Base-by-base conservation (phyloP, 2,797 vertebrate species). In the Bucorvus abyssinicus region DNA sequence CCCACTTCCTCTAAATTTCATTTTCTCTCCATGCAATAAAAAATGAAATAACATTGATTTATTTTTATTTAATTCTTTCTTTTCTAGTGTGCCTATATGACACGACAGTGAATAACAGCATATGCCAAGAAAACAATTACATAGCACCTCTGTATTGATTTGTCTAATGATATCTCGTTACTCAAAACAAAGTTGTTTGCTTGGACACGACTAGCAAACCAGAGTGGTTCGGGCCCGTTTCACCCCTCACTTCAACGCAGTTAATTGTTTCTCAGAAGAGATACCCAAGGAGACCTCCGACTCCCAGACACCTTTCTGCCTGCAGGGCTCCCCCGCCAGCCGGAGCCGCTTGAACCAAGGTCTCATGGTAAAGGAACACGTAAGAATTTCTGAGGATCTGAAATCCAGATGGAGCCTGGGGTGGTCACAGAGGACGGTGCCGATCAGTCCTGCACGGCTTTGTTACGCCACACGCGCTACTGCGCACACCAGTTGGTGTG, bases 1-100 rank as follows among this genome's bases (percentile, higher is more conserved):
- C 94, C 86, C 84, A 92, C 71, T 93, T 95, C 83, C 79, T 85
- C 59, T 76, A 92, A 84, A 96, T 96, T 94, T 96, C 61, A 89
- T 96, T 97, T 97, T 86, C 75, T 90, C 12, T 86, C 44, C 56
- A 74, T 80, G 74, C 52, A 94, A 95, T 90, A 86, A 95, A 92
- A 89, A 89, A 89, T 34, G 47, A 95, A 96, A 91, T 73, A 93
- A 64, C 45, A 89, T 47, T 64, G 47, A 30, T 63, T 34, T 73
- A 7, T 83, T 86, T 57, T 16, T 75, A 68, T 89, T 93, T 65
- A 69, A 91, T 87, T 80, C 10, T 7, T 78, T 64, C 65, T 22
- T 68, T 64, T 38, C 47, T 74, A 26, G 18, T 42, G 30, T 65
- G 52, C 30, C 27, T 82, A 15, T 84, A 60, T 7, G 29, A 53